Base-by-base conservation (phyloP, 2,113 vertebrate species). In the Leucopternis melanops region DNA sequence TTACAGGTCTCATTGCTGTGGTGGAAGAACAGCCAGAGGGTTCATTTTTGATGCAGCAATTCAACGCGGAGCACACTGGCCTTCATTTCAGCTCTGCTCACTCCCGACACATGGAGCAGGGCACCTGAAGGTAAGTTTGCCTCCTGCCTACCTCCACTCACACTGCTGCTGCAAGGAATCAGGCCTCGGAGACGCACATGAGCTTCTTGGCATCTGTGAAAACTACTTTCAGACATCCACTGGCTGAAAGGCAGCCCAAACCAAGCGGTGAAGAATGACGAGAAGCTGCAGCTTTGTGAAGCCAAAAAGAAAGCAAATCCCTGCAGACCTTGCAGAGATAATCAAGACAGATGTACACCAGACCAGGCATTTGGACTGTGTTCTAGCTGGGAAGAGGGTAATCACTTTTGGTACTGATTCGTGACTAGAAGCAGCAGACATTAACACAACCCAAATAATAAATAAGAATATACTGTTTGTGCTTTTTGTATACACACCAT, bases 251-350 rank as follows among this genome's bases (percentile, higher is more conserved):
- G 27, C 66, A 87, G 66, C 54, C 32, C 63, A 54, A 63, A 83
- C 21, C 4, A 5, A 72, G 59, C 3, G 1, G 55, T 4, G 1
- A 59, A 79, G n/a, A 34, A 57, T 3, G 18, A n/a, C 0, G 0
- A 85, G 22, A 66, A 55, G 23, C 2, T 74, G 47, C 42, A 84
- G 57, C n/a, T 49, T 65, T n/a, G 13, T n/a, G 38, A 86, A 86
- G 77, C 18, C 75, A 59, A 19, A 36, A 52, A 36, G 72, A 20
- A 42, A 66, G 38, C 27, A 81, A 88, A 84, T 50, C 69, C 45
- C 77, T 16, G 17, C 50, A 81, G 61, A 9, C 20, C 32, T 40
- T 52, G 54, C 78, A 69, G 91, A 65, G 65, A 26, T 59, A 49
- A 94, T 52, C 27, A n/a, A 72, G 73, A 47, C 73, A 91, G 87